These are phyloP conservation scores for Alaudala cheleensis DNA, from an alignment of 2,113 vertebrate species.

Conservation along the genomic window DNA sequence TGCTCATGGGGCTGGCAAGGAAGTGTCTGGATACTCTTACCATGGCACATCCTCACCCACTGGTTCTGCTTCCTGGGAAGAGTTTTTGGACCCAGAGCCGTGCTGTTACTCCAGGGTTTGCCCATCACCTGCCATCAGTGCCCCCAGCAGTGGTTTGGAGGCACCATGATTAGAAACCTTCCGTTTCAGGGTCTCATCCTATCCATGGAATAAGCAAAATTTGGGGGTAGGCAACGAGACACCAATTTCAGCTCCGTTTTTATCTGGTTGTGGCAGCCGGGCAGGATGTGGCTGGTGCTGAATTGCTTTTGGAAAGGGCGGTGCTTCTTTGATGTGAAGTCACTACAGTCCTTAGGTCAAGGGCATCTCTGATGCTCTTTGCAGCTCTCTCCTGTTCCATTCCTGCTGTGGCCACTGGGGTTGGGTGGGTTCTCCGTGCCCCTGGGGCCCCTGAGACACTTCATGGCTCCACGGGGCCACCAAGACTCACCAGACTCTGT, in stretches of 20 bases:
- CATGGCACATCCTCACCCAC: too few species aligned
- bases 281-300: not conserved
- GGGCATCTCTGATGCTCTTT: not conserved
- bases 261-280: not conserved
- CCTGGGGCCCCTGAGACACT: not conserved
- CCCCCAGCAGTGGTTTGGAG: not conserved
- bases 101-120: not conserved
- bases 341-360: not conserved
- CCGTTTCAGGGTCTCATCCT: not conserved
- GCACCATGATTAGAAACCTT: not conserved
- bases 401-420: not conserved
- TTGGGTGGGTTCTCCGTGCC: rapidly evolving
- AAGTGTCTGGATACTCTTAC: not conserved
- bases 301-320: not conserved
- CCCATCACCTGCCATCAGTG: not conserved
- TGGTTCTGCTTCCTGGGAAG: not conserved
- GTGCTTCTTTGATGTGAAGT: not conserved
- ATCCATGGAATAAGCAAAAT: not conserved
- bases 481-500: not conserved
- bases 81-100: not conserved
- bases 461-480: rapidly evolving
- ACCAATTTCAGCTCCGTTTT: not conserved
- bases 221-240: rapidly evolving
- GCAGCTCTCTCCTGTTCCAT: too few species aligned
- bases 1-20: not conserved